Percentiles rank a stretch among this genome's conserved stretches.
Evolutionary conservation across 2,888 invertebrate species (phyloP).

Genomic region (Ennomos fuscantarius): DNA sequence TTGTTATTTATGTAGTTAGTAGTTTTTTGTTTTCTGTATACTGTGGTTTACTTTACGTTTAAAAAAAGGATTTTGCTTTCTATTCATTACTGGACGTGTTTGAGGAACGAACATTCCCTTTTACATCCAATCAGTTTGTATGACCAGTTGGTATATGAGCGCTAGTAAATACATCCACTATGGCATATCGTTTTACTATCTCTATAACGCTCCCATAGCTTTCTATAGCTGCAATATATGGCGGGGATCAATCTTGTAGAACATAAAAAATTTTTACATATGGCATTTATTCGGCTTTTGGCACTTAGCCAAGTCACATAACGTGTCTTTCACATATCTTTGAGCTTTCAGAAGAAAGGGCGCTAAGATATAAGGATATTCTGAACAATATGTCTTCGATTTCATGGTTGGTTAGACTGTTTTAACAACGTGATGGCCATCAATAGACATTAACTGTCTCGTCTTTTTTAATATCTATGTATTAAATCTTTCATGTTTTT

Average conservation of each 20-base stretch:
- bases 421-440: constrained; percentile 43
- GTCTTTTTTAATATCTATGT: too few species aligned
- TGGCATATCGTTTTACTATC: constrained; percentile 11
- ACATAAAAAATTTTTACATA: constrained; percentile 24
- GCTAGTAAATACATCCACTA: neutral
- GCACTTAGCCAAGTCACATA: constrained; percentile 37
- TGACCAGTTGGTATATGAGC: neutral
- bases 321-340: constrained; percentile 30
- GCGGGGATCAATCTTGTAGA: constrained; percentile 16
- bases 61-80: too few species aligned
- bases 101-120: too few species aligned
- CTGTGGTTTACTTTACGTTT: too few species aligned
- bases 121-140: too few species aligned
- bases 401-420: constrained; percentile 54
- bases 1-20: constrained; percentile 5
- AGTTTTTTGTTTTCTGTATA: too few species aligned
- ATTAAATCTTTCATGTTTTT: neutral
- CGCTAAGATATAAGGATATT: constrained; percentile 26
- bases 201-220: constrained; percentile 6
- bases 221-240: constrained; percentile 9
- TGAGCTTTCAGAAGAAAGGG: constrained; percentile 33
- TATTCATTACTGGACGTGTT: too few species aligned
- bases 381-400: constrained; percentile 50
- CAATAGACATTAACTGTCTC: neutral
- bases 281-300: constrained; percentile 27